These are phyloP conservation scores for Eublepharis macularius DNA, from an alignment of 2,113 vertebrate genomes.

Conservation along the genomic window DNA sequence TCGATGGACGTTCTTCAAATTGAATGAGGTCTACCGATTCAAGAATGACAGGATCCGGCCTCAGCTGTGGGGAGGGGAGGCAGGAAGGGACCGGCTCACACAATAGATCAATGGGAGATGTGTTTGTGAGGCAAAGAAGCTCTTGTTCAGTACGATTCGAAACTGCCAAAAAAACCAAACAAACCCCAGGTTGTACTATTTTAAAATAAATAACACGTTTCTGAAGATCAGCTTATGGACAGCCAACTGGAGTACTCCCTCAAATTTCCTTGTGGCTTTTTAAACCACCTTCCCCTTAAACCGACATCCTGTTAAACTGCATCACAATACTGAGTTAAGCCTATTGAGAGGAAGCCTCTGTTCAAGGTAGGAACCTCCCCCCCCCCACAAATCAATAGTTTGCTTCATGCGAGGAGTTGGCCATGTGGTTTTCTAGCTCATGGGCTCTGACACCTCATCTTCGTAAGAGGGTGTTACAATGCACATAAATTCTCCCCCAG, in stretches of 20 bases:
- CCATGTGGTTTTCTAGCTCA: neutral
- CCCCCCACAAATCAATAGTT: too few relatives aligned
- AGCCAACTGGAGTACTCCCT: too few relatives aligned
- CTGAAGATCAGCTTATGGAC: neutral
- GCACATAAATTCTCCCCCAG: too few relatives aligned
- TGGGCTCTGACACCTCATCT: too few relatives aligned
- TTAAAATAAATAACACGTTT: neutral
- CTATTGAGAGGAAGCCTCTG: too few relatives aligned
- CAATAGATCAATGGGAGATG: constrained; percentile 88
- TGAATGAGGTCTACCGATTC: constrained; percentile 87
- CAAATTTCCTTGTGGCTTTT: neutral
- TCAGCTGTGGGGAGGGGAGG: constrained; percentile 92
- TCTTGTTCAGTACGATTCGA: constrained; percentile 78
- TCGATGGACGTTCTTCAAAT: constrained; percentile 83
- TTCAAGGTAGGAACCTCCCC: too few relatives aligned
- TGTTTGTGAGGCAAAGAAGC: constrained; percentile 80
- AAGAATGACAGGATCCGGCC: constrained; percentile 86
- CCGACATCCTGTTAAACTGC: too few relatives aligned
- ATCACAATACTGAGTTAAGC: too few relatives aligned
- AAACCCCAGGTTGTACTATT: neutral
- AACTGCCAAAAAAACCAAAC: constrained; percentile 74
- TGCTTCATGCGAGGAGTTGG: too few relatives aligned
- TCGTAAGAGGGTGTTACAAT: too few relatives aligned
- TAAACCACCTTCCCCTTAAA: too few relatives aligned
- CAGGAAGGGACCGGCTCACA: constrained; percentile 94